A percentile compares a stretch with the other conserved stretches of the same genome.
Evolutionary conservation across 2,888 invertebrate genomes (phyloP).

Genomic region (Epinotia demarniana): DNA sequence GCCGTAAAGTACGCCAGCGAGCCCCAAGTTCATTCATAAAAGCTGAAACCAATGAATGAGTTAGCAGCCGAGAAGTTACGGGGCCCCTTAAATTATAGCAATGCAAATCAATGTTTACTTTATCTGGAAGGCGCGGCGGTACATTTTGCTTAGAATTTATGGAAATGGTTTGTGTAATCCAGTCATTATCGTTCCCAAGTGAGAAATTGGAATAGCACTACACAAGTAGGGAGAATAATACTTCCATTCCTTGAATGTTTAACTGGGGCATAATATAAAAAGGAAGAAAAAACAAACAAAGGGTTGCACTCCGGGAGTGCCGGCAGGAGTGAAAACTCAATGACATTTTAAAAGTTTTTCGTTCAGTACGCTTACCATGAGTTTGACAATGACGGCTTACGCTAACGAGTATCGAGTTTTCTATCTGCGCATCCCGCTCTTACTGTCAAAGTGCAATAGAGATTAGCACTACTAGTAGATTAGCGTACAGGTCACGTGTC

Average conservation of each 20-base stretch:
- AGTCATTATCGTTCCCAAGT: neutral
- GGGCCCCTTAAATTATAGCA: slow-evolving; percentile 38
- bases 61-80: slow-evolving; percentile 47
- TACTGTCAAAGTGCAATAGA: no score
- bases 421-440: no score
- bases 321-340: no score
- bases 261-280: no score
- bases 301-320: no score
- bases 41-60: slow-evolving; percentile 52
- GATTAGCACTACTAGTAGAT: no score
- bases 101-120: slow-evolving; percentile 43
- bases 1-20: slow-evolving; percentile 49
- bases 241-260: neutral
- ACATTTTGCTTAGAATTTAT: slow-evolving; percentile 3
- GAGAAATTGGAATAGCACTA: neutral
- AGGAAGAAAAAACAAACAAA: no score
- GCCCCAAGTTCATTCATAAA: slow-evolving; percentile 58
- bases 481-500: no score
- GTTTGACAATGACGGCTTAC: no score
- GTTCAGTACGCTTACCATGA: no score
- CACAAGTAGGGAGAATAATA: neutral
- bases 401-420: no score
- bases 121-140: neutral
- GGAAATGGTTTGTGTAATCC: neutral
- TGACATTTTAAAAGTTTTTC: no score